A percentile compares a stretch with the other conserved stretches of the same genome.
Conservation (phyloP, 2,113 vertebrate genomes). For the Notarius quadriscutis region DNA sequence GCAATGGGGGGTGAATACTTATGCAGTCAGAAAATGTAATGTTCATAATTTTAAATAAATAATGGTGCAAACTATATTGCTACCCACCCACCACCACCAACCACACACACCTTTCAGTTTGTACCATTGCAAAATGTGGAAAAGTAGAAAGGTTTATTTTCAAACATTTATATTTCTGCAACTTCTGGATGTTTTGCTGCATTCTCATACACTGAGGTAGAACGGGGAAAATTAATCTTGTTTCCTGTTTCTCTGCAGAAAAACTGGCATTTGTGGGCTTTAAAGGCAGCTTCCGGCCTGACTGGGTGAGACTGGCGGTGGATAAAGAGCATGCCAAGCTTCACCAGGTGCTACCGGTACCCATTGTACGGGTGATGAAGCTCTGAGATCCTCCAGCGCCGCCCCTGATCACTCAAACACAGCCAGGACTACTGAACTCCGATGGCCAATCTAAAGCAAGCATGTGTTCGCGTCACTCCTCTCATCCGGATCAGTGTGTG, state of each 20-base stretch:
- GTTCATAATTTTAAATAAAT: neutral
- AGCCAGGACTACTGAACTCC: conserved; percentile 57
- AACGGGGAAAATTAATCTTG: neutral
- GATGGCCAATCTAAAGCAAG: conserved; percentile 40
- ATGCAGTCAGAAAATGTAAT: neutral
- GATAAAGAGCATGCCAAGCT: conserved; percentile 77
- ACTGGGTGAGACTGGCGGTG: conserved; percentile 79
- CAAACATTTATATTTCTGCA: neutral
- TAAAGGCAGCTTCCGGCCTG: conserved; percentile 80
- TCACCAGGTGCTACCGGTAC: conserved; percentile 82
- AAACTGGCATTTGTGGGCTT: conserved; percentile 83
- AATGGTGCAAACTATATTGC: neutral
- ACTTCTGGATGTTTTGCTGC: neutral
- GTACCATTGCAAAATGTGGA: neutral
- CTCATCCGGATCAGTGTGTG: conserved; percentile 45
- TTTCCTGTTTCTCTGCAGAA: conserved; percentile 44
- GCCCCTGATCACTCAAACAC: conserved; percentile 10
- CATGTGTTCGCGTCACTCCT: conserved; percentile 56
- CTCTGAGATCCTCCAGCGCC: conserved; percentile 71
- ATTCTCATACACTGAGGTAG: neutral
- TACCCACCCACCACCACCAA: neutral
- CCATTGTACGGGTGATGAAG: conserved; percentile 81
- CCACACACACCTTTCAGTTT: neutral
- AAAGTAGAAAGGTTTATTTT: neutral
- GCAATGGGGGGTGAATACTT: neutral